Percentiles rank a stretch among this genome's conserved stretches.
Conservation (phyloP, 2,888 invertebrate genomes). For the Hirtodrosophila duncani region DNA sequence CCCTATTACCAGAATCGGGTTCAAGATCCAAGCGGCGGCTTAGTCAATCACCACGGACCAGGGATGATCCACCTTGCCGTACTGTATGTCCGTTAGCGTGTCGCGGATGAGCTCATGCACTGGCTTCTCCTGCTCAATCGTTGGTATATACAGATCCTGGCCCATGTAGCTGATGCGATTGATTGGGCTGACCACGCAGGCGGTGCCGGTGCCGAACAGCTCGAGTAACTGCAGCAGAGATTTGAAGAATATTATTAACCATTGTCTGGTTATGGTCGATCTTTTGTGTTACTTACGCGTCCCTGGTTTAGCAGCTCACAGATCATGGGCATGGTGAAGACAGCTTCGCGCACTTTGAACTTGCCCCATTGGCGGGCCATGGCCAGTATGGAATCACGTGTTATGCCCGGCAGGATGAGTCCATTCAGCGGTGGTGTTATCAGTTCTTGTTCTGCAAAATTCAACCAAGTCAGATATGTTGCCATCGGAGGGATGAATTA, state of each 20-base stretch:
- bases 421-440: conserved; percentile 96
- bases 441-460: conserved; percentile 87
- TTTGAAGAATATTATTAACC: not conserved
- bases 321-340: conserved; percentile 91
- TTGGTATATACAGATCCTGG: conserved; percentile 84
- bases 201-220: conserved; percentile 98
- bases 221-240: conserved; percentile 87
- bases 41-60: conserved; percentile 85
- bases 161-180: conserved; percentile 89
- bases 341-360: conserved; percentile 88
- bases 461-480: not conserved
- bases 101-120: conserved; percentile 86
- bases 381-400: conserved; percentile 91
- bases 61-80: conserved; percentile 89
- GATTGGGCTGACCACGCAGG: conserved; percentile 95
- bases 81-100: conserved; percentile 92
- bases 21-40: conserved; percentile 4
- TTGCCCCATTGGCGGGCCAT: conserved; percentile 91
- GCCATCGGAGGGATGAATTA: not conserved
- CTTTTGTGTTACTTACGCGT: conserved; percentile 83
- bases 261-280: not conserved
- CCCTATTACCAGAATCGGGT: conserved; percentile 11
- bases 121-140: conserved; percentile 85
- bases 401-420: conserved; percentile 96
- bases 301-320: conserved; percentile 86